Percentiles rank a stretch among this genome's conserved stretches.
Evolutionary conservation across 2,888 invertebrate species (phyloP).

Genomic region (Stenolophus ochropezus): DNA sequence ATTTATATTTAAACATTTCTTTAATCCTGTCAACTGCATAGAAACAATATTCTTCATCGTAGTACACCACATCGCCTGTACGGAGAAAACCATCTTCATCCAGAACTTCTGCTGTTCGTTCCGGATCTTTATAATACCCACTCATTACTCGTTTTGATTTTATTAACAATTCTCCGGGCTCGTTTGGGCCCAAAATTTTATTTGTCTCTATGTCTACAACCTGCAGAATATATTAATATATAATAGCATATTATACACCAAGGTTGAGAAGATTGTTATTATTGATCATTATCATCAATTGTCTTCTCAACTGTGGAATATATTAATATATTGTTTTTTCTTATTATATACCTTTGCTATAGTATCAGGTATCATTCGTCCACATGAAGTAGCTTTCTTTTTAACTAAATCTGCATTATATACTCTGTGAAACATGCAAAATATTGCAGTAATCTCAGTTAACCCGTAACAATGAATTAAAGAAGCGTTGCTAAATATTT

Average conservation of each 20-base stretch:
- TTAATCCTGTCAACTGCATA: conserved; percentile 66
- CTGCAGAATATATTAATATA: background rate
- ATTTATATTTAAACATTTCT: conserved; percentile 67
- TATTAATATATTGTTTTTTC: background rate
- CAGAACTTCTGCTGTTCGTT: conserved; percentile 53
- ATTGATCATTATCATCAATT: background rate
- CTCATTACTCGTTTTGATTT: conserved; percentile 53
- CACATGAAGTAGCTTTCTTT: conserved; percentile 14
- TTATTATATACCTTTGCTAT: conserved; percentile 12
- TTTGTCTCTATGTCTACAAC: conserved; percentile 41
- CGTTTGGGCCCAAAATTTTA: background rate
- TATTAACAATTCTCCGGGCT: conserved; percentile 23
- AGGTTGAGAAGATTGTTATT: too few relatives aligned
- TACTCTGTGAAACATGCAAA: background rate
- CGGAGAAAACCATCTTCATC: conserved; percentile 67
- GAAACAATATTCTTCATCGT: conserved; percentile 66
- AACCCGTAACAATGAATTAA: conserved; percentile 59
- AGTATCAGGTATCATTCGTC: background rate
- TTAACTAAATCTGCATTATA: background rate
- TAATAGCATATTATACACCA: too few relatives aligned
- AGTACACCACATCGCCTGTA: conserved; percentile 67
- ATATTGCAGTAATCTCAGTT: conserved; percentile 59
- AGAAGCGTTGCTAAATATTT: conserved; percentile 46
- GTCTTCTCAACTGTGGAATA: background rate
- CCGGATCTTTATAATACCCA: conserved; percentile 62